Conservation (phyloP, 2,888 invertebrate genomes). For the Napeogenes inachia region DNA sequence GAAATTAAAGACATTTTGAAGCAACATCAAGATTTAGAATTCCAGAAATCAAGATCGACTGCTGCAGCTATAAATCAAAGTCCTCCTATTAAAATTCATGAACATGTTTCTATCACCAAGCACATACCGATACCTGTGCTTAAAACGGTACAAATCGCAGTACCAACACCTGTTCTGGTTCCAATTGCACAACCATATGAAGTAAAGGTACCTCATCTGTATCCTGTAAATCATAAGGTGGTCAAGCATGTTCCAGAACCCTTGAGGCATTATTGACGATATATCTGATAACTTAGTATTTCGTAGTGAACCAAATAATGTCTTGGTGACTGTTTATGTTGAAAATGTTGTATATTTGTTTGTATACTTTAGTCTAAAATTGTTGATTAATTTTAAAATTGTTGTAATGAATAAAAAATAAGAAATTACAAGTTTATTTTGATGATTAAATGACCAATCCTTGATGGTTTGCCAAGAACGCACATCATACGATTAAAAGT, state of each 20-base stretch:
- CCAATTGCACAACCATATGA: slow-evolving; percentile 45
- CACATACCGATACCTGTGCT: slow-evolving; percentile 36
- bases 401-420: not conserved
- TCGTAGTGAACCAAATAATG: not conserved
- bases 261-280: slow-evolving; percentile 29
- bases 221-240: slow-evolving; percentile 43
- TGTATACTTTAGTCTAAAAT: not conserved
- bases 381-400: slow-evolving; percentile 2
- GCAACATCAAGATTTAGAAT: not conserved
- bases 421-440: not conserved
- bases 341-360: not conserved
- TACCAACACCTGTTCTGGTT: slow-evolving; percentile 41
- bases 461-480: no score
- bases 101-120: slow-evolving; percentile 41
- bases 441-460: no score
- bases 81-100: slow-evolving; percentile 38
- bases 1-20: slow-evolving; percentile 9
- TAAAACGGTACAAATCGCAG: slow-evolving; percentile 38
- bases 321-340: not conserved
- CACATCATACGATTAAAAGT: no score
- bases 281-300: not conserved
- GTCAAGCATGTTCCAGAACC: slow-evolving; percentile 40
- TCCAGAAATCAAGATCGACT: not conserved
- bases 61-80: slow-evolving; percentile 17
- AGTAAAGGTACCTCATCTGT: slow-evolving; percentile 42